Evolutionary conservation across 2,113 vertebrate species (phyloP).

Genomic region (Semicossyphus pulcher): DNA sequence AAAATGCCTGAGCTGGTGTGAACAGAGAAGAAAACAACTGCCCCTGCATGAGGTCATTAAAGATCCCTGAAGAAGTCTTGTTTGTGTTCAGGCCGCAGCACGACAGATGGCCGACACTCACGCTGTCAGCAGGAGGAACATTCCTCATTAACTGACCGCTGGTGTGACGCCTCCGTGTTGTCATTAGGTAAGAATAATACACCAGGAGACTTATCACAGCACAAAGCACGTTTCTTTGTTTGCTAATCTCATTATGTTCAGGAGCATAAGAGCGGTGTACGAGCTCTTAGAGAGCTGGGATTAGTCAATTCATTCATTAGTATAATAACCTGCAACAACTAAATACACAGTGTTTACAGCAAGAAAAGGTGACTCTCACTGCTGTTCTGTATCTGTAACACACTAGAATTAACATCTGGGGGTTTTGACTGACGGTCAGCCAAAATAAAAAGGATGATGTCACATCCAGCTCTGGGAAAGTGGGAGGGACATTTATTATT

Average conservation of each 20-base stretch:
- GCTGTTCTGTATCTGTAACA: no score
- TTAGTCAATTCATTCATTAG: no score
- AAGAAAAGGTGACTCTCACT: no score
- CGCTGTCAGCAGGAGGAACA: conserved; percentile 9
- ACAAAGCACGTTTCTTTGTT: neutral
- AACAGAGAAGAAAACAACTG: conserved; percentile 42
- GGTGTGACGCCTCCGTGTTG: conserved; percentile 4
- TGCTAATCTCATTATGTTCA: neutral
- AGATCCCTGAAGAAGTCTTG: neutral
- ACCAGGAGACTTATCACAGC: neutral
- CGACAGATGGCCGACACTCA: conserved; percentile 38
- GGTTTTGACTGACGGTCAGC: no score
- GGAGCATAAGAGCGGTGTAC: no score
- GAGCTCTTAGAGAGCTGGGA: no score
- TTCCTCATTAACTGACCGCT: conserved; percentile 28
- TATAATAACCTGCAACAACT: no score
- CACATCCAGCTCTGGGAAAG: no score
- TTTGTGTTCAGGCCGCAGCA: conserved; percentile 11
- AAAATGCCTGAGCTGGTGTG: conserved; percentile 39
- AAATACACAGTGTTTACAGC: no score
- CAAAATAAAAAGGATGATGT: no score
- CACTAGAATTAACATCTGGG: no score
- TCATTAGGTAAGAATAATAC: neutral
- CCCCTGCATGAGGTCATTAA: conserved; percentile 30
- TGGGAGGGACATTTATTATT: no score